These are phyloP conservation scores for Xestobium rufovillosum DNA, from an alignment of 2,888 invertebrate genomes.

Conservation along the genomic window DNA sequence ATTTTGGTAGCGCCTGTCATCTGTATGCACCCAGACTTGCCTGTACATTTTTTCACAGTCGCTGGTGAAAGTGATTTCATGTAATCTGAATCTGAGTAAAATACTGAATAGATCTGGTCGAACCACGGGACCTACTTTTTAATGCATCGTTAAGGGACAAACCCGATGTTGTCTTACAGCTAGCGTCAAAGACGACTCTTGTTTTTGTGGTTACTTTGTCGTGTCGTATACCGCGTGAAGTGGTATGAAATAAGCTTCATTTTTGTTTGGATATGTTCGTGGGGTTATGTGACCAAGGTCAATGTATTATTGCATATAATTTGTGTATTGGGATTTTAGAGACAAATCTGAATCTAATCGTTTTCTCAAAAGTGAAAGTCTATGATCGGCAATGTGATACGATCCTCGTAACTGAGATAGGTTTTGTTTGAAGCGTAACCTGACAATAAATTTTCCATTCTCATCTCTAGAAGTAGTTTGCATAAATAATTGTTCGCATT, in stretches of 20 bases:
- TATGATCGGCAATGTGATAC: not conserved
- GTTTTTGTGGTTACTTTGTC: conserved; percentile 10
- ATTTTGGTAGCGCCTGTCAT: conserved; percentile 19
- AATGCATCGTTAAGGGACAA: conserved; percentile 13
- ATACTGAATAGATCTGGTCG: conserved; percentile 21
- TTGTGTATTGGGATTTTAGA: not conserved
- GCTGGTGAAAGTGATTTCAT: conserved; percentile 16
- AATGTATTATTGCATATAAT: not conserved
- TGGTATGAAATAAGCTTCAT: conserved; percentile 10
- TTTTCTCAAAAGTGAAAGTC: not conserved
- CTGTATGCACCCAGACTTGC: conserved; percentile 17
- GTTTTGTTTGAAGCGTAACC: not conserved
- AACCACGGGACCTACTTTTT: conserved; percentile 15
- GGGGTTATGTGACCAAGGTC: no score
- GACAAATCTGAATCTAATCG: not conserved
- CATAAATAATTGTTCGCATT: not conserved
- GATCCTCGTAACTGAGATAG: not conserved
- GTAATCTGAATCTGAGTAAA: conserved; percentile 16
- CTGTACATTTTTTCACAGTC: conserved; percentile 24
- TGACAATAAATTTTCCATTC: no score
- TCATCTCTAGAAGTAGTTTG: no score
- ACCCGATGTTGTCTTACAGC: conserved; percentile 7
- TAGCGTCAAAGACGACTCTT: conserved; percentile 19
- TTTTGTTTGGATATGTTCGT: no score
- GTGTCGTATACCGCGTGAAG: conserved; percentile 14